phyloP scores from a whole-genome alignment of 2,888 invertebrate genomes.

The Drosophila peninsularis region DNA sequence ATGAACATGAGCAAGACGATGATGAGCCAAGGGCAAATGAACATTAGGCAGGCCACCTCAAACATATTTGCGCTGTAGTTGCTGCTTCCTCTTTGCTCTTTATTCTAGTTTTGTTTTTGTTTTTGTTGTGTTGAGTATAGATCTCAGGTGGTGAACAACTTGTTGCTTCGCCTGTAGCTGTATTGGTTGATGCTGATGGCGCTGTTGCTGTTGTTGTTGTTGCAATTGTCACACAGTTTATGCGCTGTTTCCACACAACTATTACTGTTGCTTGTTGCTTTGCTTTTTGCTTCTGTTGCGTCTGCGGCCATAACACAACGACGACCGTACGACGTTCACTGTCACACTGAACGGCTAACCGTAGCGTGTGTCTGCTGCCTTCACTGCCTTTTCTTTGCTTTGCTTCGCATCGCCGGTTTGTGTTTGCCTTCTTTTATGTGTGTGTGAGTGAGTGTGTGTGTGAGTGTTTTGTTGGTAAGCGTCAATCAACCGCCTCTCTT shows the following conservation, averaged over 20 bases:
- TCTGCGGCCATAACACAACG: constrained; percentile 62
- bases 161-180: constrained; percentile 50
- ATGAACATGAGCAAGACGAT: constrained; percentile 88
- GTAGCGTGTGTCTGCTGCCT: constrained; percentile 29
- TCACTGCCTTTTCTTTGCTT: constrained; percentile 31
- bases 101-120: background rate
- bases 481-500: constrained; percentile 41
- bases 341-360: constrained; percentile 67
- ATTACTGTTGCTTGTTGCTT: constrained; percentile 21
- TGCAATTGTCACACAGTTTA: constrained; percentile 22
- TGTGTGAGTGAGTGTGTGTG: constrained; percentile 9
- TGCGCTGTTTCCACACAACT: constrained; percentile 14
- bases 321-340: constrained; percentile 76
- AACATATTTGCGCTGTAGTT: constrained; percentile 71
- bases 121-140: constrained; percentile 21
- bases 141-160: constrained; percentile 56
- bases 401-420: constrained; percentile 48
- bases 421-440: constrained; percentile 27
- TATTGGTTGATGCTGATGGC: constrained; percentile 10
- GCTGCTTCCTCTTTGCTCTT: constrained; percentile 2
- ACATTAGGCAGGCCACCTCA: constrained; percentile 87
- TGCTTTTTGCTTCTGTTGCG: constrained; percentile 2
- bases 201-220: background rate
- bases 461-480: constrained; percentile 21
- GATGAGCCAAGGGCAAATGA: constrained; percentile 89